phyloP scores from a whole-genome alignment of 2,113 vertebrate species.

The Aspiorhynchus laticeps region DNA sequence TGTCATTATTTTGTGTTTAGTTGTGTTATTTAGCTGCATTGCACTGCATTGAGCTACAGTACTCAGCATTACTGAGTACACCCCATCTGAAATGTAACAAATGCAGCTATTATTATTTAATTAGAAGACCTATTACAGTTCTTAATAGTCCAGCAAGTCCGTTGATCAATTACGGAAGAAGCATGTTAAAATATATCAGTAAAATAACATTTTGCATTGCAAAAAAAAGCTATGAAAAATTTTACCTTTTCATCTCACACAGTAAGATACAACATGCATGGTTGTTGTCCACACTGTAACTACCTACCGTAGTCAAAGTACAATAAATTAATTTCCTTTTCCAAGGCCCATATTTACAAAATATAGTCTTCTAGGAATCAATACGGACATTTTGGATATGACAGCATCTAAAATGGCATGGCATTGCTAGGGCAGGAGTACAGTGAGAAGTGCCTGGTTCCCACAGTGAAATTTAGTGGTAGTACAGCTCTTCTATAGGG shows the following conservation, averaged over 20 bases:
- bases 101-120: too few relatives aligned
- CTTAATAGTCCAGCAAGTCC: too few relatives aligned
- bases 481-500: neutral
- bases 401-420: neutral
- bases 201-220: too few relatives aligned
- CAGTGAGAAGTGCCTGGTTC: neutral
- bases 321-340: neutral
- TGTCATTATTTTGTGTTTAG: too few relatives aligned
- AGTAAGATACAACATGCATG: neutral
- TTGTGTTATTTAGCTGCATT: too few relatives aligned
- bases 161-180: too few relatives aligned
- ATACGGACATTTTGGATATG: neutral
- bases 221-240: neutral
- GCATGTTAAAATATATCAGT: too few relatives aligned
- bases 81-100: too few relatives aligned
- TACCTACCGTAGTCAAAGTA: neutral
- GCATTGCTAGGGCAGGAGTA: neutral
- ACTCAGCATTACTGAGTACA: too few relatives aligned
- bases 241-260: neutral
- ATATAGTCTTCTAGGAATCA: neutral
- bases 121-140: too few relatives aligned
- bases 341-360: neutral
- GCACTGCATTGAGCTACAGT: too few relatives aligned
- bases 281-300: neutral
- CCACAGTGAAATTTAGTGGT: neutral